Evolutionary conservation across 2,797 vertebrate genomes (phyloP), one percentile per base, ranked within the genome.

Genomic region (Furcifer pardalis): DNA sequence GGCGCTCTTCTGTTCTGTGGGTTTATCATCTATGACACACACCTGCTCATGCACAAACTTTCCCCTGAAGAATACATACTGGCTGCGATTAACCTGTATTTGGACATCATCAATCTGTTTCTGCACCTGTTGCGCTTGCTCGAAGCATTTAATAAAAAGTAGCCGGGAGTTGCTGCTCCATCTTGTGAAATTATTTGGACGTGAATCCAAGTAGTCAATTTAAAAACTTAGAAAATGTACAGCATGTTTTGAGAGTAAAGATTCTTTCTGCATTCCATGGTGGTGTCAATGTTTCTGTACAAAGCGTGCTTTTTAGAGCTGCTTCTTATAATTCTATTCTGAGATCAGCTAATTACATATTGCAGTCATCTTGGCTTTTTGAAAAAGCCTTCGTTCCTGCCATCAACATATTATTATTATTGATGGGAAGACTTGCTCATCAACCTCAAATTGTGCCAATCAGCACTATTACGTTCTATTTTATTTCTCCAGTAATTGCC

Each of bases 91-190:
- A 98, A 95, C 91, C 97, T 99, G 81, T 99, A 99, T 94, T 94
- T 99, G 95, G 98, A 99, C 93, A 95, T 99, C 84, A 96, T 99
- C 93, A 99, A 98, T 95, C 97, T 99, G 2, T 99, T 99, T 95
- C 92, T 99, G 84, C 95, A 99, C 87, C 93, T 99, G 82, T 95
- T 99, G 81, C 96, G 96, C 65, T 77, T 99, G 89, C 96, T 98
- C 9, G 96, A 98, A 89, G 96, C 97, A 8, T 92, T 98, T 94
- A 98, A 98, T 96, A 98, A 98, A 93, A 98, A 98, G 90, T 99
- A 95, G 97, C 73, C 72, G 59, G 75, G 86, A 82, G 32, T 77
- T 46, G 23, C 72, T 60, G 27, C 59, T 68, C 62, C 60, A 27
- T 82, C 42, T 71, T 56, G 25, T 69, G 32, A 77, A 42, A 66